Percentiles rank a stretch among this genome's conserved stretches.
Evolutionary conservation across 2,113 vertebrate species (phyloP).

Genomic region (Charina bottae): DNA sequence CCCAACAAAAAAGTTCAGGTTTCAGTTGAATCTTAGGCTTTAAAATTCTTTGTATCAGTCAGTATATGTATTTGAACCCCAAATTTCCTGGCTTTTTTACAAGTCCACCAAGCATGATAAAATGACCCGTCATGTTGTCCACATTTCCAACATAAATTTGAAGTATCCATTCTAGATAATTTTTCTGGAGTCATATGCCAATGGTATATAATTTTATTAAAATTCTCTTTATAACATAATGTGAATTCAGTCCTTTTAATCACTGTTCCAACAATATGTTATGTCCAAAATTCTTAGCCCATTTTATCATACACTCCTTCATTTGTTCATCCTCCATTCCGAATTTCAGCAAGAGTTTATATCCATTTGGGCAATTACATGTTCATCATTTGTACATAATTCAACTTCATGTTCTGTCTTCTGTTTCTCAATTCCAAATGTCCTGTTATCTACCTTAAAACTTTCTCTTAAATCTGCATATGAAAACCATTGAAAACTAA

Average conservation of each 20-base stretch:
- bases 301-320: background rate
- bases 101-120: background rate
- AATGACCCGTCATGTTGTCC: too few relatives aligned
- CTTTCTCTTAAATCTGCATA: background rate
- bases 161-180: background rate
- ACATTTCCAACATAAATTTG: background rate
- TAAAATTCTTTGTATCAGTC: background rate
- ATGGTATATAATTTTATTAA: background rate
- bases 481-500: background rate
- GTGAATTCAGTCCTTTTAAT: background rate
- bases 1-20: background rate
- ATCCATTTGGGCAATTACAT: background rate
- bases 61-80: background rate
- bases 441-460: background rate
- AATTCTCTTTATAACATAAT: background rate
- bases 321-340: background rate
- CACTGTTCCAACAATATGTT: background rate
- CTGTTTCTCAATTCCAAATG: background rate
- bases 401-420: background rate
- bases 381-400: background rate
- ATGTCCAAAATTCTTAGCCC: background rate
- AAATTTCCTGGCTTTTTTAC: background rate
- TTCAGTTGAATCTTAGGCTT: background rate
- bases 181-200: background rate
- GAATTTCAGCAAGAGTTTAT: background rate